phyloP scores from a whole-genome alignment of 1,140 invertebrate genomes.

The Hypsibius dujardini region DNA sequence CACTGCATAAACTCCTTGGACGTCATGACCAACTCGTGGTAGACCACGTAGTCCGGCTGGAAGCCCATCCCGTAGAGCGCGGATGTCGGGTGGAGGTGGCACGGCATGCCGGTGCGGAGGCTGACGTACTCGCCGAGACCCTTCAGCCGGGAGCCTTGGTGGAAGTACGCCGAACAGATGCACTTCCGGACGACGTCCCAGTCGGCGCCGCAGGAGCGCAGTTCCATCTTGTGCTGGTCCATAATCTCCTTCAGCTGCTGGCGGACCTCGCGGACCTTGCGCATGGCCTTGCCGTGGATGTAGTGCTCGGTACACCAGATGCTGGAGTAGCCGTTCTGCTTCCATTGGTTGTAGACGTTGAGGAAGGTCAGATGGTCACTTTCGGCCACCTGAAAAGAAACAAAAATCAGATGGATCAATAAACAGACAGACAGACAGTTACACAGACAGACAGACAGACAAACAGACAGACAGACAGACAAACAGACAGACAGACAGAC shows the following conservation, averaged over 20 bases:
- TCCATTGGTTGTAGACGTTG: slow-evolving; percentile 97
- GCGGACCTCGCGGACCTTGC: slow-evolving; percentile 84
- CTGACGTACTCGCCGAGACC: slow-evolving; percentile 99
- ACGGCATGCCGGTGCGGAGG: slow-evolving; percentile 92
- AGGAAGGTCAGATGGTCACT: slow-evolving; percentile 93
- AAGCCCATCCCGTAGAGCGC: slow-evolving; percentile 93
- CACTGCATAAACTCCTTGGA: slow-evolving; percentile 99
- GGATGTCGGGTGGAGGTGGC: slow-evolving; percentile 93
- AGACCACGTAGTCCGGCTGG: slow-evolving; percentile 94
- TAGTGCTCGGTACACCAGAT: slow-evolving; percentile 96
- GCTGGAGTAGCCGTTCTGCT: slow-evolving; percentile 76
- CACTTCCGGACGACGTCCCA: slow-evolving; percentile 97
- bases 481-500: no score
- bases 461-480: no score
- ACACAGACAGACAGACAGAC: no score
- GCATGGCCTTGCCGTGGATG: slow-evolving; percentile 92
- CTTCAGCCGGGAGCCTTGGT: slow-evolving; percentile 62
- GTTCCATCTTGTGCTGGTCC: slow-evolving; percentile 76
- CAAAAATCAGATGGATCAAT: no score
- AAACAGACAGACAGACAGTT: no score
- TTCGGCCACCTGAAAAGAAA: slow-evolving; percentile 55
- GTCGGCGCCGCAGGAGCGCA: slow-evolving; percentile 80
- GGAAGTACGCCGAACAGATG: slow-evolving; percentile 96
- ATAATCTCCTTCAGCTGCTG: slow-evolving; percentile 94
- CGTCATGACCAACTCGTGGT: slow-evolving; percentile 92